phyloP scores from a whole-genome alignment of 2,888 invertebrate genomes.

The Scaptomyza polygonia region DNA sequence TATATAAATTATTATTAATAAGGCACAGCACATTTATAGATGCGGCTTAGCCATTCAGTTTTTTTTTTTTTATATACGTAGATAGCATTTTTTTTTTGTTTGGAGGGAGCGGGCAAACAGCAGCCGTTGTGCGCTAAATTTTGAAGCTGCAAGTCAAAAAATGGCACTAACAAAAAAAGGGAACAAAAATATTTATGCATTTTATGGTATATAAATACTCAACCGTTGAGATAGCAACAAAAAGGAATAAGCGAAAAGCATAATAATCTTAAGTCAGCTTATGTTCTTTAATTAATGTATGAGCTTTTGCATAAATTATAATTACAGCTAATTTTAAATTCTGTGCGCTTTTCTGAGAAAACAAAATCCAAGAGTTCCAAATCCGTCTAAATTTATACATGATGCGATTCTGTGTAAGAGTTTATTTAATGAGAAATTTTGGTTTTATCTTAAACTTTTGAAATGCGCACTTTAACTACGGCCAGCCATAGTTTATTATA shows the following conservation, averaged over 20 bases:
- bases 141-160: conserved; percentile 72
- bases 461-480: conserved; percentile 27
- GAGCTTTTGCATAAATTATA: conserved; percentile 58
- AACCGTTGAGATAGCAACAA: conserved; percentile 45
- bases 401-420: background rate
- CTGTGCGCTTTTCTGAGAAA: conserved; percentile 40
- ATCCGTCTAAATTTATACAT: background rate
- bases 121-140: conserved; percentile 67
- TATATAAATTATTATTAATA: conserved; percentile 57
- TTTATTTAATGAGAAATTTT: no score
- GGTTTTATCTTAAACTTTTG: background rate
- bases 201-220: conserved; percentile 36
- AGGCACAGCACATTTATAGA: conserved; percentile 70
- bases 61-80: conserved; percentile 19
- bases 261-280: conserved; percentile 67
- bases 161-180: conserved; percentile 47
- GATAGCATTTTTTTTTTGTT: conserved; percentile 20
- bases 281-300: conserved; percentile 49
- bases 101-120: conserved; percentile 55
- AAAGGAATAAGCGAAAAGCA: conserved; percentile 57
- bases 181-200: conserved; percentile 35
- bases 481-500: conserved; percentile 15
- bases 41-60: conserved; percentile 47
- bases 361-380: background rate
- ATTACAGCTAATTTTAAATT: conserved; percentile 46